phyloP scores from a whole-genome alignment of 2,113 vertebrate genomes.

The Camelus bactrianus region DNA sequence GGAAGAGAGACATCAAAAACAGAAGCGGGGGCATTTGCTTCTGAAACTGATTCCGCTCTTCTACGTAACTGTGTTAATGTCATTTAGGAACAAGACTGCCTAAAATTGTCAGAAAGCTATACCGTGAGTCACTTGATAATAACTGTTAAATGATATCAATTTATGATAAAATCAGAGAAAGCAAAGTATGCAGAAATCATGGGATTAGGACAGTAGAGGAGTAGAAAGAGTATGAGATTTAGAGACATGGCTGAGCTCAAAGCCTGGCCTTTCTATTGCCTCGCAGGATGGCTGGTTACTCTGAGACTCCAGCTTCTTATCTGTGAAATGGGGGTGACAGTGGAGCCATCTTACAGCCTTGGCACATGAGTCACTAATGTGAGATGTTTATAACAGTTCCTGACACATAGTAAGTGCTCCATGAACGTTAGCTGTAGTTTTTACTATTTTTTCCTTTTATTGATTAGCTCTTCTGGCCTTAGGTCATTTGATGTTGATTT shows the following conservation, averaged over 20 bases:
- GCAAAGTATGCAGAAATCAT: background rate
- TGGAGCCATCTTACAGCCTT: background rate
- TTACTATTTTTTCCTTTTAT: background rate
- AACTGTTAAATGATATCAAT: background rate
- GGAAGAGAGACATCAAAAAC: background rate
- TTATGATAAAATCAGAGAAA: background rate
- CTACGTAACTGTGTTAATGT: background rate
- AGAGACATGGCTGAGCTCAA: background rate
- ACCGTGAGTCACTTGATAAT: background rate
- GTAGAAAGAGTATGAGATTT: background rate
- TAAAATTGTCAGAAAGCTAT: constrained; percentile 48
- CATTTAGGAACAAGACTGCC: background rate
- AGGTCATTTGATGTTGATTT: background rate
- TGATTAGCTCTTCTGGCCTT: background rate
- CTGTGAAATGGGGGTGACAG: background rate
- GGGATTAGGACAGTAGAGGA: background rate
- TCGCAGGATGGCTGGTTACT: background rate
- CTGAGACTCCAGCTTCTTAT: background rate
- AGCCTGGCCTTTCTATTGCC: background rate
- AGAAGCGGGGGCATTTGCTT: background rate
- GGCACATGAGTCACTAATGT: background rate
- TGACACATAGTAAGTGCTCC: background rate
- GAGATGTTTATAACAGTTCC: background rate
- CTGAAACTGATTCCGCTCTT: background rate
- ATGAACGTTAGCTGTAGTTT: background rate